Evolutionary conservation across 2,113 vertebrate species (phyloP).

Genomic region (Elaphurus davidianus): DNA sequence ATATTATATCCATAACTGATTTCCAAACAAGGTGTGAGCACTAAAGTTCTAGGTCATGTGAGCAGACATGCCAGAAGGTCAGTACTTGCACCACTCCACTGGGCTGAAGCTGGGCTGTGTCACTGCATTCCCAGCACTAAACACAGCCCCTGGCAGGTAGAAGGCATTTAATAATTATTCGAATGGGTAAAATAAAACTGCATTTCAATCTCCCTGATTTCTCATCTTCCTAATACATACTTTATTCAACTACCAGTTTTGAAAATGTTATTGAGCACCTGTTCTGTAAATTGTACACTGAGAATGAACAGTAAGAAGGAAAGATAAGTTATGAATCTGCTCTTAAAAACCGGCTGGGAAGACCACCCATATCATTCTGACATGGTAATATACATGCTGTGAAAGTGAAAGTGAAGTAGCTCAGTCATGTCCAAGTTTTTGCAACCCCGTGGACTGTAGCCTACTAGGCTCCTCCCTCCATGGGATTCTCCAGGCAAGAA

Average conservation of each 20-base stretch:
- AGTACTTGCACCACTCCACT: background rate
- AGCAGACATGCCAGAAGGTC: background rate
- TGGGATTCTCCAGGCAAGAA: no score
- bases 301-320: background rate
- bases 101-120: background rate
- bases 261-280: background rate
- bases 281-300: background rate
- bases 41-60: background rate
- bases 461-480: no score
- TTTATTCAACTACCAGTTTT: background rate
- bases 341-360: background rate
- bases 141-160: background rate
- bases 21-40: background rate
- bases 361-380: background rate
- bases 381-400: background rate
- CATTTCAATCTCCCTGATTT: background rate
- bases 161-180: background rate
- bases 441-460: no score
- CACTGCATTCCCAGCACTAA: background rate
- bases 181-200: background rate
- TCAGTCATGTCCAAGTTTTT: no score
- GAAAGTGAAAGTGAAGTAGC: no score
- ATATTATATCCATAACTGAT: background rate
- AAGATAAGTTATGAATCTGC: background rate
- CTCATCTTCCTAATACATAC: background rate